Percentiles rank a stretch among this genome's conserved stretches.
These are phyloP conservation scores for Flexamia atlantica DNA, from an alignment of 2,888 invertebrate species.

Conservation along the genomic window DNA sequence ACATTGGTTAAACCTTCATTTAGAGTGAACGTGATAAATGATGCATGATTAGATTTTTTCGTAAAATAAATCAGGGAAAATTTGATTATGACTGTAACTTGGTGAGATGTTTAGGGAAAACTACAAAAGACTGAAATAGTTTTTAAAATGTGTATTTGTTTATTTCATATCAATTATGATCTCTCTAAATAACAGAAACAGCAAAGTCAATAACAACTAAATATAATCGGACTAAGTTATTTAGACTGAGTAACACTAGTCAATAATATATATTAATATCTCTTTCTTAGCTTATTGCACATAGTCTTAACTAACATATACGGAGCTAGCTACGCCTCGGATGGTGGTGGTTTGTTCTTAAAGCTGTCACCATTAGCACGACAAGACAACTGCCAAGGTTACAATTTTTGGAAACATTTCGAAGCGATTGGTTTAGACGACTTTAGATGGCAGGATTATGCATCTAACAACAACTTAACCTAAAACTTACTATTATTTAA, in stretches of 20 bases:
- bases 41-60: no score
- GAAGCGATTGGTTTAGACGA: conserved; percentile 5
- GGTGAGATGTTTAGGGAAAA: neutral
- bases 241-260: conserved; percentile 54
- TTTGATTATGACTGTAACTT: no score
- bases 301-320: conserved; percentile 47
- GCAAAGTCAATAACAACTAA: conserved; percentile 58
- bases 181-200: conserved; percentile 56
- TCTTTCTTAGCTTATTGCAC: conserved; percentile 59
- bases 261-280: conserved; percentile 58
- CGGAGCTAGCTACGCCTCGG: conserved; percentile 1
- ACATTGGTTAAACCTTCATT: no score
- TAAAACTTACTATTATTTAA: conserved; percentile 49
- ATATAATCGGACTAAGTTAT: conserved; percentile 54
- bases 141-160: conserved; percentile 54
- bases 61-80: no score
- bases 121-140: neutral
- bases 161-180: conserved; percentile 55
- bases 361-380: conserved; percentile 54
- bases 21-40: no score
- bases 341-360: conserved; percentile 48
- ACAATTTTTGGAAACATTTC: conserved; percentile 17
- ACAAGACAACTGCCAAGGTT: conserved; percentile 10
- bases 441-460: conserved; percentile 38
- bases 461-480: conserved; percentile 58